These are phyloP conservation scores for Phoenicopterus ruber DNA, from an alignment of 2,113 vertebrate genomes.

Conservation along the genomic window DNA sequence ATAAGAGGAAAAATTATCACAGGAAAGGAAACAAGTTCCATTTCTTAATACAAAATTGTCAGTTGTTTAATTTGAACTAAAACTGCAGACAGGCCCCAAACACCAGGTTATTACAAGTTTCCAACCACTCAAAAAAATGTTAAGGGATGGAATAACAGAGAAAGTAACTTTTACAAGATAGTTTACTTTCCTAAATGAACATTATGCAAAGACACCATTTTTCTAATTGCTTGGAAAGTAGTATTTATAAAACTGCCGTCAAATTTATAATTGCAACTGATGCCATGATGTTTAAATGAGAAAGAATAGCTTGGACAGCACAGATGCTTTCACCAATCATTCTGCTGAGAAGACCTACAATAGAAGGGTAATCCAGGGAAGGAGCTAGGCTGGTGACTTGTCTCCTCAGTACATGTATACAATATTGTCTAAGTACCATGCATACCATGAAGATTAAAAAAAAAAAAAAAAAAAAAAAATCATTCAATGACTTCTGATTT, in stretches of 20 bases:
- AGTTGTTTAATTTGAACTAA: neutral
- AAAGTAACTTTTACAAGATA: neutral
- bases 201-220: neutral
- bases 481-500: neutral
- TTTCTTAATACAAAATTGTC: neutral
- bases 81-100: neutral
- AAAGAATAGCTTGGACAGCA: neutral
- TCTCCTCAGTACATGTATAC: neutral
- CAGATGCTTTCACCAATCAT: neutral
- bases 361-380: neutral
- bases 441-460: neutral
- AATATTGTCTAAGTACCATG: neutral
- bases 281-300: neutral
- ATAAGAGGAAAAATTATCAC: neutral
- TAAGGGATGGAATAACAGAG: neutral
- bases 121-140: neutral
- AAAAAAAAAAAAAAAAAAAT: neutral
- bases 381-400: neutral
- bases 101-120: neutral
- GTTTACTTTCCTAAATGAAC: neutral
- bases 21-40: neutral
- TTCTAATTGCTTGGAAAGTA: neutral
- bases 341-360: neutral
- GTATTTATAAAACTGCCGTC: neutral
- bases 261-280: neutral